These are phyloP conservation scores for Chelidonichthys spinosus DNA, from an alignment of 2,797 vertebrate genomes.

Conservation along the genomic window DNA sequence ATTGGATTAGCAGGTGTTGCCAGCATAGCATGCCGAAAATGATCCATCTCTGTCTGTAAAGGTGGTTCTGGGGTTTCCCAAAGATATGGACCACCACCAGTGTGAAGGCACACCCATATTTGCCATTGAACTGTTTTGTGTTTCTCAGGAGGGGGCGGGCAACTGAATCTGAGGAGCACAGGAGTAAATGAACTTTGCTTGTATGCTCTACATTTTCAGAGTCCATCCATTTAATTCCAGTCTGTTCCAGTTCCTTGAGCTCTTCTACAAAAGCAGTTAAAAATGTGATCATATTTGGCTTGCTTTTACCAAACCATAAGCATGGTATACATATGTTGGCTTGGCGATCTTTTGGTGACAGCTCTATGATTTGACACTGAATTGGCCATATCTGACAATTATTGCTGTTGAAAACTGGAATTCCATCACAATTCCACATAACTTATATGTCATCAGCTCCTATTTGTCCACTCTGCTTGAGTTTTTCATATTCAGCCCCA, in stretches of 20 bases:
- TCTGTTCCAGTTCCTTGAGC: conserved; percentile 5
- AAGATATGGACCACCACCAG: conserved; percentile 28
- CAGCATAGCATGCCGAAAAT: conserved; percentile 44
- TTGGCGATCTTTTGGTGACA: conserved; percentile 1
- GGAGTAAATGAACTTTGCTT: conserved; percentile 14
- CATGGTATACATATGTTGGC: conserved; percentile 18
- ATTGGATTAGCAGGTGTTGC: conserved; percentile 27
- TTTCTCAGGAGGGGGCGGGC: conserved; percentile 33
- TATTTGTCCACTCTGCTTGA: conserved; percentile 19
- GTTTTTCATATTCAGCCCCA: conserved; percentile 19
- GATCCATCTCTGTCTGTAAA: conserved; percentile 24
- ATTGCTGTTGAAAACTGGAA: neutral
- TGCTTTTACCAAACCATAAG: conserved; percentile 29
- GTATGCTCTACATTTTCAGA: conserved; percentile 16
- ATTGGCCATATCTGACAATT: neutral
- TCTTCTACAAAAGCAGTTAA: conserved; percentile 14
- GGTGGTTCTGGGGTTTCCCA: conserved; percentile 27
- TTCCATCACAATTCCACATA: neutral
- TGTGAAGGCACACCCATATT: conserved; percentile 45
- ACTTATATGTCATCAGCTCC: neutral
- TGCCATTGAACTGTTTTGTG: conserved; percentile 49
- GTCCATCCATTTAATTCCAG: conserved; percentile 10
- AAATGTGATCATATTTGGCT: neutral
- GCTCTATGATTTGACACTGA: too few relatives aligned
- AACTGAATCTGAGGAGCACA: conserved; percentile 34